These are phyloP conservation scores for Lateolabrax maculatus DNA, from an alignment of 2,797 vertebrate genomes.

Conservation along the genomic window DNA sequence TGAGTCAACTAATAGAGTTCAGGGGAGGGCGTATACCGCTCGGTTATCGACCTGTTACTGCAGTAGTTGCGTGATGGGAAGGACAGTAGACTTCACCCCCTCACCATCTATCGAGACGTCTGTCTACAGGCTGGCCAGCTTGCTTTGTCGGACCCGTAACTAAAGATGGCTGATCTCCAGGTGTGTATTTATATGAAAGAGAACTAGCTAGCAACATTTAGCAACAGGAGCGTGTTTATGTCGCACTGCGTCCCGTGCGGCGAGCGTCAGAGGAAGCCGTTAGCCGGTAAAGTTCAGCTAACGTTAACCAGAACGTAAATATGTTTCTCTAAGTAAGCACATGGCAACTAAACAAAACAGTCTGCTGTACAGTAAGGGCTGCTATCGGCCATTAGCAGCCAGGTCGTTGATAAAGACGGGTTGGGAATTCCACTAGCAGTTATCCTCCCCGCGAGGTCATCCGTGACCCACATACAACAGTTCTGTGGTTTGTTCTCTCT, in stretches of 20 bases:
- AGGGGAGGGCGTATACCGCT: neutral
- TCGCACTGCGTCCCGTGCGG: neutral
- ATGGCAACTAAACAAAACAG: neutral
- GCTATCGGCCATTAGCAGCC: neutral
- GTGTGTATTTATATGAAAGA: constrained; percentile 35
- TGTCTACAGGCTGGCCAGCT: neutral
- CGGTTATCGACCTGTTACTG: no score
- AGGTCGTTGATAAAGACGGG: neutral
- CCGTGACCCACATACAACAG: no score
- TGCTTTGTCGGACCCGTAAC: neutral
- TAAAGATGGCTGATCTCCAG: constrained; percentile 64
- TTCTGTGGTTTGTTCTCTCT: neutral
- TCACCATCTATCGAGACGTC: no score
- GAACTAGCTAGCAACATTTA: neutral
- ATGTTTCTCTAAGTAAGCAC: neutral
- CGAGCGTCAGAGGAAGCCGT: neutral
- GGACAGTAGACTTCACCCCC: neutral
- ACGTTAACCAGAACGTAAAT: no score
- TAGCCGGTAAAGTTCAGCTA: neutral
- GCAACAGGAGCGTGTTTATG: fast-evolving
- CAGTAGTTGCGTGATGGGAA: neutral
- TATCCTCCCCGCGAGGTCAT: neutral
- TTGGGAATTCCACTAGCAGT: no score
- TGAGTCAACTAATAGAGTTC: constrained; percentile 20
- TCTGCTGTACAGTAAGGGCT: no score